Percentiles rank a stretch among this genome's conserved stretches.
These are phyloP conservation scores for Ptilorrhoa leucosticta DNA, from an alignment of 2,113 vertebrate genomes.

Conservation along the genomic window DNA sequence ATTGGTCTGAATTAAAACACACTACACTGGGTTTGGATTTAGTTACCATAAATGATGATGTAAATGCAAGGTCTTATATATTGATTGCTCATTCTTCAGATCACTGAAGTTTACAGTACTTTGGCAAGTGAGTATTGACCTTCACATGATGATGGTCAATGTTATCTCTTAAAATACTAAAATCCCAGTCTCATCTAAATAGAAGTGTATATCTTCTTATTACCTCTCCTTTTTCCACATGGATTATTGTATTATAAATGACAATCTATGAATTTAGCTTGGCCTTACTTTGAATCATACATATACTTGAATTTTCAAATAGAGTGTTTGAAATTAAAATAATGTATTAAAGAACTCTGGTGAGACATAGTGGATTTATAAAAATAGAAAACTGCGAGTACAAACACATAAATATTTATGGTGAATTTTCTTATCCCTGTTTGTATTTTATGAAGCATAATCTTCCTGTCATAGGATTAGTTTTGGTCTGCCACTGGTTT, in stretches of 20 bases:
- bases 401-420: conserved; percentile 41
- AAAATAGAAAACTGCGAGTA: conserved; percentile 25
- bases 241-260: not conserved
- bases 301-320: conserved; percentile 28
- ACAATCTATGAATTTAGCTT: not conserved
- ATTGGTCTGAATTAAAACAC: not conserved
- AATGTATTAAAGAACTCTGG: conserved; percentile 6
- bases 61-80: not conserved
- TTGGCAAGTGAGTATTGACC: not conserved
- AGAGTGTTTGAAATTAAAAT: conserved; percentile 32
- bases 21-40: not conserved
- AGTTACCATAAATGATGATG: not conserved
- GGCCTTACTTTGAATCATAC: not conserved
- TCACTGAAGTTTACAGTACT: not conserved
- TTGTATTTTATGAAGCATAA: not conserved
- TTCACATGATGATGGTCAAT: not conserved
- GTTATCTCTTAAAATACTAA: not conserved
- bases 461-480: not conserved
- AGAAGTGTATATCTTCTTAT: not conserved
- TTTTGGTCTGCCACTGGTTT: not conserved
- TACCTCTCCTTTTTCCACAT: not conserved
- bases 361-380: conserved; percentile 15
- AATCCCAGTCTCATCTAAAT: not conserved
- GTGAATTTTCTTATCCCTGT: not conserved
- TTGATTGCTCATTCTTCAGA: not conserved